Base-by-base conservation (phyloP, 2,888 invertebrate species). In the Apotomis betuletana region DNA sequence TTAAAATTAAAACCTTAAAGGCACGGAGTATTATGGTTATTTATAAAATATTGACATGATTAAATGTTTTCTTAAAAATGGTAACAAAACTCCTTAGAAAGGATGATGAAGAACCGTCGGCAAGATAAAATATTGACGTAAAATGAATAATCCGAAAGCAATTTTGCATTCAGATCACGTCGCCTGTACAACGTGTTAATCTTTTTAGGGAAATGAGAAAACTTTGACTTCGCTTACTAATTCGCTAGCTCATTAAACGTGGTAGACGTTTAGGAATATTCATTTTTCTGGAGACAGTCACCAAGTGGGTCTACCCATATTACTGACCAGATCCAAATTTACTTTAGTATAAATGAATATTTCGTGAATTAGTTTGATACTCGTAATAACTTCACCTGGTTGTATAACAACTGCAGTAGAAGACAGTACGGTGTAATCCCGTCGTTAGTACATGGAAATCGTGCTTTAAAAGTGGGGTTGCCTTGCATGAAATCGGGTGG, bases 121-220 rank as follows among this genome's bases (percentile, higher is more conserved):
- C 54, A 10, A 60, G 60, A 61, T 61, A 55, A 69, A 55, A 57
- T 69, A 61, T 69, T 63, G 58, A 64, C 57, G 68, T 74, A 74
- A 79, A 80, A 82, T 82, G 79, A 85, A 84, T 83, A 83, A 79
- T 82, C 80, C 79, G 67, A 61, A 78, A 79, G 80, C 76, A 73
- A 82, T 82, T 85, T 86, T 81, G 82, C 74, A 81, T 81, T 78
- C 83, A 65, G 80, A 81, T 86, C 88, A 88, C 88, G 87, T 86
- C 77, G 74, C 60, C 63, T 63, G 77, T 77, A 81, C 83, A 83
- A 84, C 87, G 88, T 89, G 88, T 87, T 89, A 88, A 89, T 88
- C 87, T 89, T 87, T 87, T 87, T 85, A 85, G 78, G 88, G 88
- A 89, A 89, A 89, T 88, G 88, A 87, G 87, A 86, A 87, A 88